phyloP scores from a whole-genome alignment of 37 sponge, comb jelly and placozoan genomes.

The Corticium candelabrum region DNA sequence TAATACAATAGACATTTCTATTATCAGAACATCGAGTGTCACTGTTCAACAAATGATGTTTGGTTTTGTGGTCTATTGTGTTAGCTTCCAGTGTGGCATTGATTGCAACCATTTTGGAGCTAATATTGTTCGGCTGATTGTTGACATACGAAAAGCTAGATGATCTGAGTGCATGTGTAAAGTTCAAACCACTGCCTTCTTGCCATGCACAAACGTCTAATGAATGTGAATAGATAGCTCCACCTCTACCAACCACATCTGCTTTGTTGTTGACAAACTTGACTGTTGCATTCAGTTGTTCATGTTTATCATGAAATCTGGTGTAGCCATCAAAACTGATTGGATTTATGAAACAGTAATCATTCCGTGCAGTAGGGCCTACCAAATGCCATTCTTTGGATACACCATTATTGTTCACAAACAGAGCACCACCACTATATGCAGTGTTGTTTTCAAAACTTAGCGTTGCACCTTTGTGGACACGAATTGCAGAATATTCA shows the following conservation, averaged over 20 bases:
- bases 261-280: not conserved
- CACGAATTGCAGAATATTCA: not conserved
- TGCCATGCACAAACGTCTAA: too few species aligned
- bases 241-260: not conserved
- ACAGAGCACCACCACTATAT: not conserved
- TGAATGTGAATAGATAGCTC: not conserved
- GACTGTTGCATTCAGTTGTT: not conserved
- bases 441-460: not conserved
- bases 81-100: too few species aligned
- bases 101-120: not conserved
- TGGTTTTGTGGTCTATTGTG: too few species aligned
- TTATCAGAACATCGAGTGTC: not conserved
- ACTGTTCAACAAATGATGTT: not conserved
- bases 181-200: not conserved
- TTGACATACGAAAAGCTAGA: not conserved
- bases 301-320: not conserved
- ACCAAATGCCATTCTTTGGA: not conserved
- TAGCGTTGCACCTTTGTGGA: not conserved
- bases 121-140: not conserved
- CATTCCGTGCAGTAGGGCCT: not conserved
- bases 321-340: not conserved
- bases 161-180: not conserved
- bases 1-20: not conserved
- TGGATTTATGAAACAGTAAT: not conserved
- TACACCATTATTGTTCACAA: not conserved